Percentiles rank a stretch among this genome's conserved stretches.
Evolutionary conservation across 2,113 vertebrate genomes (phyloP).

Genomic region (Plecotus auritus): DNA sequence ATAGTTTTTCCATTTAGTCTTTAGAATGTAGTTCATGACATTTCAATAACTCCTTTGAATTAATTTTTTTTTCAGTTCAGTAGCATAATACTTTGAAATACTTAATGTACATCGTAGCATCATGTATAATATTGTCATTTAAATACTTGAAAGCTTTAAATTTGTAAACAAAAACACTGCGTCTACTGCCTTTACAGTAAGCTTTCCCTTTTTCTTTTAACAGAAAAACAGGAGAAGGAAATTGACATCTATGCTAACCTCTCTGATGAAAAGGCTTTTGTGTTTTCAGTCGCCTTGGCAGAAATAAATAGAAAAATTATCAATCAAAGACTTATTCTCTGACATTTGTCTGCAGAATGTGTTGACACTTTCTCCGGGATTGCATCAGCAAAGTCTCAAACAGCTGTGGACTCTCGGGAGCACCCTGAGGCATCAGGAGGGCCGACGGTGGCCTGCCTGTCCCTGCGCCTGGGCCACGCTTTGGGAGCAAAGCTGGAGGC

Average conservation of each 20-base stretch:
- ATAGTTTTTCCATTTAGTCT: neutral
- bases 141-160: neutral
- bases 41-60: constrained; percentile 26
- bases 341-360: constrained; percentile 70
- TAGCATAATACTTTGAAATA: neutral
- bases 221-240: constrained; percentile 99
- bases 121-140: neutral
- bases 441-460: constrained; percentile 23
- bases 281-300: constrained; percentile 98
- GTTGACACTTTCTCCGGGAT: constrained; percentile 75
- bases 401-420: constrained; percentile 69
- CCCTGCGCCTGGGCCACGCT: constrained; percentile 65
- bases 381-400: constrained; percentile 69
- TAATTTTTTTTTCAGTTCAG: neutral
- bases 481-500: constrained; percentile 60
- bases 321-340: constrained; percentile 95
- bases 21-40: constrained; percentile 1
- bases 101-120: neutral
- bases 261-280: constrained; percentile 98
- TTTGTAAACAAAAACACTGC: neutral
- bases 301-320: constrained; percentile 99
- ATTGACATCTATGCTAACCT: constrained; percentile 97
- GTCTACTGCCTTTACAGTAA: constrained; percentile 21
- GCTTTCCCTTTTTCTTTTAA: constrained; percentile 76
- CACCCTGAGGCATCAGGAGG: constrained; percentile 68